Conservation (phyloP, 2,113 vertebrate species). For the Lichenostomus cassidix region DNA sequence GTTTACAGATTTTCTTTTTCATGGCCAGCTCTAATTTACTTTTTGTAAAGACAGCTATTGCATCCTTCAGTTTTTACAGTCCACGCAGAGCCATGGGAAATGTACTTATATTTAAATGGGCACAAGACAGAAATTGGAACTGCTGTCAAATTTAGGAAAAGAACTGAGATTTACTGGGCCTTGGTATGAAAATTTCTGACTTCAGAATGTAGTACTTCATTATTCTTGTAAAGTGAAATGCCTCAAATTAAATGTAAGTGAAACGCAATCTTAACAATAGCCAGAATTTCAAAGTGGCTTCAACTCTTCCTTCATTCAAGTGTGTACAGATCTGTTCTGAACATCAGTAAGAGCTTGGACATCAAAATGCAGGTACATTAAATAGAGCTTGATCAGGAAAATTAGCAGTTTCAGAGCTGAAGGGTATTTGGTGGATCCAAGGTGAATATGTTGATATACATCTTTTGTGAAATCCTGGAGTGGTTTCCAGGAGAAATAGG, state of each 20-base stretch:
- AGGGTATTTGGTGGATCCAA: slow-evolving; percentile 21
- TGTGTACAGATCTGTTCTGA: slow-evolving; percentile 6
- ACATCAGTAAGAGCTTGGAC: not conserved
- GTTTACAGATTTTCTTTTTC: not conserved
- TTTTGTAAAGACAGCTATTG: not conserved
- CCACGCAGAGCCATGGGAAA: not conserved
- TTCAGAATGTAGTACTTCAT: not conserved
- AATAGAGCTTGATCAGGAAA: slow-evolving; percentile 37
- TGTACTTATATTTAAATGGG: not conserved
- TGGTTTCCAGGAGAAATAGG: slow-evolving; percentile 47
- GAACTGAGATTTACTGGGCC: not conserved
- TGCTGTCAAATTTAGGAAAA: not conserved
- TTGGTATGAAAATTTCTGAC: not conserved
- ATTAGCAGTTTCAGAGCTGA: slow-evolving; percentile 35
- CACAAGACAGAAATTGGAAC: not conserved
- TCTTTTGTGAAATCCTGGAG: slow-evolving; percentile 57
- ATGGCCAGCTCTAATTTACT: not conserved
- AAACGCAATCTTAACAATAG: not conserved
- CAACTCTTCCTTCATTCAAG: not conserved
- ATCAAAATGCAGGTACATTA: not conserved
- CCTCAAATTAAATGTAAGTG: not conserved
- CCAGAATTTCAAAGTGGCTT: slow-evolving; percentile 31
- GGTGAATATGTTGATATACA: slow-evolving; percentile 53
- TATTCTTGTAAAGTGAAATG: not conserved
- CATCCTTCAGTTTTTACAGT: not conserved